Conservation (phyloP, 2,888 invertebrate genomes). For the Biston betularia region DNA sequence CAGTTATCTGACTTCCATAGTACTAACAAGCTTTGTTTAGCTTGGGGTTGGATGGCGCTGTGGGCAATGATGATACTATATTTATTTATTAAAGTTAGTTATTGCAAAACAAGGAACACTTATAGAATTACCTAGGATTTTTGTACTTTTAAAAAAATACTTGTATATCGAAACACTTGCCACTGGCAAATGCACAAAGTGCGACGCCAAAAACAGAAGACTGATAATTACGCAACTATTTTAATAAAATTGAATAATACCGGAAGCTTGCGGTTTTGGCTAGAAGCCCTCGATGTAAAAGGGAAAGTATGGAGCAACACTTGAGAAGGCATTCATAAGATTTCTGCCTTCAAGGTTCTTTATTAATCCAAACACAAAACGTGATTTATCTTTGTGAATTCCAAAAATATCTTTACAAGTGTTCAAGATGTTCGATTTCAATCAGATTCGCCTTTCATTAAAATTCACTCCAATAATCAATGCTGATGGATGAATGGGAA, state of each 20-base stretch:
- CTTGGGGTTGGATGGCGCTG: too few species aligned
- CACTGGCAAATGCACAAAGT: too few species aligned
- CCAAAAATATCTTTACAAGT: constrained; percentile 17
- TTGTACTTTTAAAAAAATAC: too few species aligned
- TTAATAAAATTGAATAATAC: constrained; percentile 24
- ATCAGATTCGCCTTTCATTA: constrained; percentile 7
- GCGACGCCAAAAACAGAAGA: too few species aligned
- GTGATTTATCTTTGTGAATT: constrained; percentile 23
- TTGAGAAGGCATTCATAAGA: constrained; percentile 33
- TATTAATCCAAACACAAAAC: constrained; percentile 23
- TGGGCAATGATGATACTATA: too few species aligned
- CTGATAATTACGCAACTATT: background rate
- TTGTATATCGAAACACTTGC: too few species aligned
- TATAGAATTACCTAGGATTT: too few species aligned
- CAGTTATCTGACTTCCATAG: too few species aligned
- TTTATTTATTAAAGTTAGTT: too few species aligned
- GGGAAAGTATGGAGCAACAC: constrained; percentile 35
- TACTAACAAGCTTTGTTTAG: too few species aligned
- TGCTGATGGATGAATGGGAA: background rate
- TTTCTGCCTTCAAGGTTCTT: constrained; percentile 31
- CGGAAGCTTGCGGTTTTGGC: constrained; percentile 40
- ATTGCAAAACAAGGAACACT: too few species aligned
- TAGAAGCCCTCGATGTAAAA: constrained; percentile 43
- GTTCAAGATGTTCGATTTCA: constrained; percentile 16
- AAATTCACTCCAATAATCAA: background rate